Percentiles rank a stretch among this genome's conserved stretches.
phyloP scores from a whole-genome alignment of 1,140 invertebrate genomes.

The Drosophila mayri region DNA sequence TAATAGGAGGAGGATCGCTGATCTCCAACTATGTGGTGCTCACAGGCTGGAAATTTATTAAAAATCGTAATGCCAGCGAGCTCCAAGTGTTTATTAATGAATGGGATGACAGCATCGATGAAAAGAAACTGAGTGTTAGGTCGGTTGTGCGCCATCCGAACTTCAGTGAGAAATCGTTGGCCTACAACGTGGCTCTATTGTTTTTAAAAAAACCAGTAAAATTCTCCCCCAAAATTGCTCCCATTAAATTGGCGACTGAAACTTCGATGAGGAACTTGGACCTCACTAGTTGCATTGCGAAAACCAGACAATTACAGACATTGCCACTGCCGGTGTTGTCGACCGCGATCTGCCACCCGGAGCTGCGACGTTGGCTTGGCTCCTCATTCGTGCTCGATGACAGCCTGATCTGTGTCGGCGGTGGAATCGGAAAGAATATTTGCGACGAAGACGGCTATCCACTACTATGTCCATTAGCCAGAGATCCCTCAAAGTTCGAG shows the following conservation, averaged over 20 bases:
- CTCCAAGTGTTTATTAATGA: no score
- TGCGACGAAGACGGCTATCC: not conserved
- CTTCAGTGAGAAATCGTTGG: not conserved
- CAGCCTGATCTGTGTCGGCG: slow-evolving; percentile 2
- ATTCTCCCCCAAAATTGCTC: not conserved
- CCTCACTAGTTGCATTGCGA: not conserved
- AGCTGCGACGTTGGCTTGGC: not conserved
- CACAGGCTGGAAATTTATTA: not conserved
- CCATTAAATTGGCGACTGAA: not conserved
- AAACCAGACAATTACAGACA: no score
- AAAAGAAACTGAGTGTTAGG: no score
- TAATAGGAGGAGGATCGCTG: not conserved
- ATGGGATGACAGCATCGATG: no score
- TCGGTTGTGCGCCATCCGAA: not conserved
- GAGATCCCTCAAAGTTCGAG: not conserved
- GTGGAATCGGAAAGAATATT: not conserved
- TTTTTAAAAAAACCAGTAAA: not conserved
- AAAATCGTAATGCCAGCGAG: no score
- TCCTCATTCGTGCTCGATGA: not conserved
- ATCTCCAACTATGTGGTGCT: not conserved
- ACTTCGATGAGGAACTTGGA: not conserved
- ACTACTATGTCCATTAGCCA: not conserved
- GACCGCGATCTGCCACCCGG: not conserved
- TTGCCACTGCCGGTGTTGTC: no score
- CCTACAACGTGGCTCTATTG: not conserved